phyloP scores from a whole-genome alignment of 2,888 invertebrate genomes.

The Atherix ibis region DNA sequence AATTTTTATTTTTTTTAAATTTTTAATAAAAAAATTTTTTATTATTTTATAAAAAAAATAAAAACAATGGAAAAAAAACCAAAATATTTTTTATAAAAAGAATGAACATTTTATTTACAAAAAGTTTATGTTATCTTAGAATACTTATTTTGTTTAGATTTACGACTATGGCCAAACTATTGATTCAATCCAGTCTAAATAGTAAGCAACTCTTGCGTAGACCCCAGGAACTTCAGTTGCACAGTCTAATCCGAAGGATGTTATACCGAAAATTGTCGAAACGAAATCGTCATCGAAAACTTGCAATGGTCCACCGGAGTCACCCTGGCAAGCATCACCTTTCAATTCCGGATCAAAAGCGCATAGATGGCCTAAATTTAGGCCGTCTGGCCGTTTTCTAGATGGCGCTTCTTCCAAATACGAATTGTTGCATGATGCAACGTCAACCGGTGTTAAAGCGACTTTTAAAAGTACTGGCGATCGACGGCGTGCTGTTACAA shows the following conservation, averaged over 20 bases:
- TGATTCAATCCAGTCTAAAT: slow-evolving; percentile 24
- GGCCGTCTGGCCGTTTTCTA: slow-evolving; percentile 8
- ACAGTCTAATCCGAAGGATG: slow-evolving; percentile 24
- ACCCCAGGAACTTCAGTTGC: slow-evolving; percentile 22
- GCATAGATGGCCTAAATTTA: slow-evolving; percentile 14
- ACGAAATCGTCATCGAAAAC: slow-evolving; percentile 13
- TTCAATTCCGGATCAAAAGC: slow-evolving; percentile 13
- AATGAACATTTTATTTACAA: too few relatives aligned
- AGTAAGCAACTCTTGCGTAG: slow-evolving; percentile 24
- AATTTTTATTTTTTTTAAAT: too few relatives aligned
- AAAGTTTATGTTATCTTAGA: too few relatives aligned
- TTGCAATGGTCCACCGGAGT: slow-evolving; percentile 26
- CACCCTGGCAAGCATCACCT: slow-evolving; percentile 25
- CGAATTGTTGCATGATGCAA: slow-evolving; percentile 11
- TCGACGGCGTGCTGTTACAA: slow-evolving; percentile 11
- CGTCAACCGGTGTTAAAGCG: slow-evolving; percentile 13
- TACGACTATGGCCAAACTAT: slow-evolving; percentile 23
- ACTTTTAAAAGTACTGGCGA: slow-evolving; percentile 14
- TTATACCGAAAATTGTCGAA: slow-evolving; percentile 21
- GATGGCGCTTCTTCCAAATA: slow-evolving; percentile 7
- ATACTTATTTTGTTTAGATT: too few relatives aligned
- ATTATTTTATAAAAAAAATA: too few relatives aligned
- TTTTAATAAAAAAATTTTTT: too few relatives aligned
- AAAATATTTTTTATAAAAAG: too few relatives aligned
- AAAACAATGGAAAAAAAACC: too few relatives aligned